Base-by-base conservation (phyloP, 23 tunicate species). In the Styela plicata region DNA sequence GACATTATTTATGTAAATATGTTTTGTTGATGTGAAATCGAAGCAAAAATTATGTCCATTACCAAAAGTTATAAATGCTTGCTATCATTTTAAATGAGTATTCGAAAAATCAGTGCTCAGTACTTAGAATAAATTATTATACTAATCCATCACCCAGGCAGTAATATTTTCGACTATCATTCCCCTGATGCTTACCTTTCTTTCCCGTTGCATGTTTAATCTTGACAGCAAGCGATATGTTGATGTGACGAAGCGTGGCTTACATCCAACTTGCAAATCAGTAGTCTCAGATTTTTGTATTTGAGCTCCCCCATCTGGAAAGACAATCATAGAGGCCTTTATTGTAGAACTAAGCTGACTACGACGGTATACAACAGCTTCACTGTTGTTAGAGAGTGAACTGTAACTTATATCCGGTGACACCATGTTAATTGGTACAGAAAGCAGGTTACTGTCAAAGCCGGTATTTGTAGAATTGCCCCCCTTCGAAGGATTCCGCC, bases 181-280 rank as follows among this genome's bases (percentile, higher is more conserved):
- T 69, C 26, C 24, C n/a, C n/a, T 69, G 25, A 31, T 23, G 5
- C 18, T 73, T 31, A 73, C 78, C 37, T 73, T 73, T 73, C 32
- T 73, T 73, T 73, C 78, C 10, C 78, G 61, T 33, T 31, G 17
- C 36, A 73, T 29, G 13, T 25, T 73, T n/a, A 73, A 5, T 33
- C 78, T 29, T 33, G 78, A 73, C 53, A 13, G 53, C 53, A 31
- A 13, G 10, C 57, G 57, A 7, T 44, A 13, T 13, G 57, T 5
- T 5, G 13, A 44, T 5, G 57, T 13, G 10, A 44, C 13, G 10
- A 44, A 44, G 13, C 57, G 57, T 44, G 57, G 57, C 13, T 44
- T 44, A 44, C 57, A 44, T 5, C 57, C 57, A 44, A 13, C 57
- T 44, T 44, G 57, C 57, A 5, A 13, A 44, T 44, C 57, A 13